These are phyloP conservation scores for Napeogenes sylphis DNA, from an alignment of 2,888 invertebrate genomes.

Conservation along the genomic window DNA sequence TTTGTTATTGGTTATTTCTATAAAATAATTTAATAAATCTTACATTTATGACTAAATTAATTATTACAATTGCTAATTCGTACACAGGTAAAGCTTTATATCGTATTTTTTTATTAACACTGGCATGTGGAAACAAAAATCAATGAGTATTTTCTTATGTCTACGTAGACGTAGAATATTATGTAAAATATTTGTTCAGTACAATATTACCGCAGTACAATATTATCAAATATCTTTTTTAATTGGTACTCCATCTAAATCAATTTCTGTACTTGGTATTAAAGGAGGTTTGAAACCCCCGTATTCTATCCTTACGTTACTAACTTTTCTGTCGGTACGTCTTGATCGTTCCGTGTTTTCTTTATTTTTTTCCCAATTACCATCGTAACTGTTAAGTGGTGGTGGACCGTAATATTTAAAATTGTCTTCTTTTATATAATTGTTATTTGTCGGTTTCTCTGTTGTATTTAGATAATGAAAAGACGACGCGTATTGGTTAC, in stretches of 20 bases:
- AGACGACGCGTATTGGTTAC: constrained; percentile 61
- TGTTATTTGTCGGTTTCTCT: constrained; percentile 33
- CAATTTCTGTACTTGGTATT: constrained; percentile 87
- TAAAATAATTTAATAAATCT: constrained; percentile 6
- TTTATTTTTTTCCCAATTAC: constrained; percentile 47
- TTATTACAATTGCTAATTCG: background rate
- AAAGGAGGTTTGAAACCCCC: constrained; percentile 89
- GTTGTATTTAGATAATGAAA: constrained; percentile 58
- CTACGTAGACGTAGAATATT: too few species aligned
- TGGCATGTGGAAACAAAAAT: too few species aligned
- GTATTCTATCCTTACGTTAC: constrained; percentile 84
- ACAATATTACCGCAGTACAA: too few species aligned
- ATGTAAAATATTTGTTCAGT: too few species aligned
- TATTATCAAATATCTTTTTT: constrained; percentile 42
- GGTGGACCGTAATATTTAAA: constrained; percentile 69
- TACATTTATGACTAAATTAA: background rate
- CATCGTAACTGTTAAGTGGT: constrained; percentile 54
- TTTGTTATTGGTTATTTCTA: constrained; percentile 1
- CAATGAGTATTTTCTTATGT: too few species aligned
- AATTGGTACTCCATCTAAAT: constrained; percentile 83
- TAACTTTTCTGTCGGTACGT: constrained; percentile 72
- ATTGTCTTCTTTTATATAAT: constrained; percentile 45
- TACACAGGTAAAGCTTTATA: constrained; percentile 2
- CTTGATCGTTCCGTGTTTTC: constrained; percentile 68
- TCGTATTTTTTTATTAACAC: too few species aligned